Evolutionary conservation across 92 coral and sea anemone species (phyloP).

Genomic region (Scolanthus callimorphus): DNA sequence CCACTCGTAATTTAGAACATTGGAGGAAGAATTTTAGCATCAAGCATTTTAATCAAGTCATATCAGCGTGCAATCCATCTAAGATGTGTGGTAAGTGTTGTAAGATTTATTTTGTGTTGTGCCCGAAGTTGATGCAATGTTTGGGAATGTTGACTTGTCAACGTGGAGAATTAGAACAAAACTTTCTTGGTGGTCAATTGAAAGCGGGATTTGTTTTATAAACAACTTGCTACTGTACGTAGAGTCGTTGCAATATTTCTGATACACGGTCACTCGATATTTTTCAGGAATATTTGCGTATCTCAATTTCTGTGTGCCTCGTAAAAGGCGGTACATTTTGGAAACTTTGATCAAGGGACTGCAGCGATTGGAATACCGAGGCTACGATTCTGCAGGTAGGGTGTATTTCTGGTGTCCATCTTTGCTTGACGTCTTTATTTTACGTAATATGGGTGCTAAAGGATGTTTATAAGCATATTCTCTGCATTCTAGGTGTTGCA

Average conservation of each 20-base stretch:
- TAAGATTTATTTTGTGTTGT: too few relatives aligned
- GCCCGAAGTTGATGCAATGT: too few relatives aligned
- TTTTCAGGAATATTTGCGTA: conserved; percentile 92
- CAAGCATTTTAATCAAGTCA: too few relatives aligned
- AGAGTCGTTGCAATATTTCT: background rate
- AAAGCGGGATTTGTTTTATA: background rate
- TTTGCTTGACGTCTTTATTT: too few relatives aligned
- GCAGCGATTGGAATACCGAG: conserved; percentile 86
- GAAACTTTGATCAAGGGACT: conserved; percentile 89
- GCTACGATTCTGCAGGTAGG: conserved; percentile 96
- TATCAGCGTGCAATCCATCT: too few relatives aligned
- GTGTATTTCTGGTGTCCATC: too few relatives aligned
- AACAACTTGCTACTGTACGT: background rate
- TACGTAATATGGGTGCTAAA: too few relatives aligned
- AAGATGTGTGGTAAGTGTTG: too few relatives aligned
- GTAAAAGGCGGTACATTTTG: conserved; percentile 80
- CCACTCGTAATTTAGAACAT: too few relatives aligned
- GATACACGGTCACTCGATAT: background rate
- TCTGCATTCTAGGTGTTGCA: conserved; percentile 67
- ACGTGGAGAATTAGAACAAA: too few relatives aligned
- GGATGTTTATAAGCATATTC: too few relatives aligned
- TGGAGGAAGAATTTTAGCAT: too few relatives aligned
- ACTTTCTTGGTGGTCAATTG: conserved; percentile 3
- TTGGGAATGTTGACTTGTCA: conserved; percentile 2
- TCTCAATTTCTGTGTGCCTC: conserved; percentile 92